Base-by-base conservation (phyloP, 2,888 invertebrate genomes). In the Leucophora obtusa region DNA sequence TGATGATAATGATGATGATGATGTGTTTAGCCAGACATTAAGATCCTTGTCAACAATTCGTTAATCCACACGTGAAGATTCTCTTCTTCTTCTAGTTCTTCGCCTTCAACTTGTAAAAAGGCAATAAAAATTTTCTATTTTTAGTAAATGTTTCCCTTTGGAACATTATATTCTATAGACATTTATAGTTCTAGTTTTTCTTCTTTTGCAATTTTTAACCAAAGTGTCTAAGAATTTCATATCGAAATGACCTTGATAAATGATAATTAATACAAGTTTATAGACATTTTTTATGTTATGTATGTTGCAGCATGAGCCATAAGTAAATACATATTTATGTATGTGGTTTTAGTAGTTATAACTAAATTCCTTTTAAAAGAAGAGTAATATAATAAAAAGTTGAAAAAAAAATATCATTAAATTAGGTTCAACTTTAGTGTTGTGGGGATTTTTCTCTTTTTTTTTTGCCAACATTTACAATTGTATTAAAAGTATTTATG, bases 11-110 rank as follows among this genome's bases (percentile, higher is more conserved):
- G 28, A 51, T 47, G 59, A 66, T 15, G 43, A 60, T 77, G 76
- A 77, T 73, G 65, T 81, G 70, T 58, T 77, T 60, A 81, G 77
- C 66, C 60, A 77, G 77, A 71, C 82, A 80, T 77, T 73, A 80
- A 78, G 77, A 77, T 82, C 65, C 82, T 82, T 82, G 82, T 82
- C 82, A 80, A 78, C 82, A 82, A 72, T 82, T 82, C 80, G 71
- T 78, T 80, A 82, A 82, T 82, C 82, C 77, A 78, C 80, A 79
- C 75, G 56, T 77, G 35, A 71, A 60, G 75, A 69, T 69, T 58
- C 54, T 77, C 18, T 65, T 59, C 24, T 59, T 17, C 35, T 38
- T 10, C 18, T 33, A 33, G 21, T 43, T 47, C 17, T 54, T 68
- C 50, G n/a, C 58, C 11, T 50, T 50, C 28, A 56, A 47, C 50